A percentile compares a stretch with the other conserved stretches of the same genome.
phyloP scores from a whole-genome alignment of 2,797 vertebrate genomes.

The Protonibea diacanthus region DNA sequence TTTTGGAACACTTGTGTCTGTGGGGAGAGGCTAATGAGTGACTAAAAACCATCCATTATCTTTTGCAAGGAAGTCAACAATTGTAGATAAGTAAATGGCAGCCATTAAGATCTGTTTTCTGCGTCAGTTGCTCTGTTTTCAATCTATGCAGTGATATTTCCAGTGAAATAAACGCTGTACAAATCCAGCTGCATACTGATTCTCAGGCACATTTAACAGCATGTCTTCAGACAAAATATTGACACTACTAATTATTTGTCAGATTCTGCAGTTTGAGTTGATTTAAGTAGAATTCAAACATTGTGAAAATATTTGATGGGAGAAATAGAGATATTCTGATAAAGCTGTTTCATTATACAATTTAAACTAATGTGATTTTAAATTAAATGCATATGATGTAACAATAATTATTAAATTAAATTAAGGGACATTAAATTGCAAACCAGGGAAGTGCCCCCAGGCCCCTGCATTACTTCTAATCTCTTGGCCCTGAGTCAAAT shows the following conservation, averaged over 20 bases:
- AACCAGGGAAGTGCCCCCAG: too few species aligned
- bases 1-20: constrained; percentile 25
- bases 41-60: constrained; percentile 28
- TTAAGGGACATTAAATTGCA: too few species aligned
- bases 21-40: constrained; percentile 30
- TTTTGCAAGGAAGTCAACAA: constrained; percentile 15
- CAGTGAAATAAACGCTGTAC: background rate
- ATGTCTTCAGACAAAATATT: constrained; percentile 12
- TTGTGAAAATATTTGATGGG: background rate
- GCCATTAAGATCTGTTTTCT: constrained; percentile 33
- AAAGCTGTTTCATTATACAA: background rate
- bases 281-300: background rate
- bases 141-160: constrained; percentile 3
- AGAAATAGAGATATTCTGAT: background rate
- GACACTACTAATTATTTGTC: constrained; percentile 3
- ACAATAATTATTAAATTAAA: background rate
- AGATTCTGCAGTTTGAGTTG: background rate
- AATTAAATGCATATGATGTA: background rate
- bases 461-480: too few species aligned
- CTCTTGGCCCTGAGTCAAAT: too few species aligned
- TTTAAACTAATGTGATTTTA: background rate
- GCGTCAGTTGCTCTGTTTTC: constrained; percentile 18
- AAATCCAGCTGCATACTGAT: background rate
- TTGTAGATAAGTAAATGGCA: constrained; percentile 28
- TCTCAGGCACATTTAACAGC: background rate